Percentiles rank a stretch among this genome's conserved stretches.
Conservation (phyloP, 2,113 vertebrate genomes). For the Datnioides undecimradiatus region DNA sequence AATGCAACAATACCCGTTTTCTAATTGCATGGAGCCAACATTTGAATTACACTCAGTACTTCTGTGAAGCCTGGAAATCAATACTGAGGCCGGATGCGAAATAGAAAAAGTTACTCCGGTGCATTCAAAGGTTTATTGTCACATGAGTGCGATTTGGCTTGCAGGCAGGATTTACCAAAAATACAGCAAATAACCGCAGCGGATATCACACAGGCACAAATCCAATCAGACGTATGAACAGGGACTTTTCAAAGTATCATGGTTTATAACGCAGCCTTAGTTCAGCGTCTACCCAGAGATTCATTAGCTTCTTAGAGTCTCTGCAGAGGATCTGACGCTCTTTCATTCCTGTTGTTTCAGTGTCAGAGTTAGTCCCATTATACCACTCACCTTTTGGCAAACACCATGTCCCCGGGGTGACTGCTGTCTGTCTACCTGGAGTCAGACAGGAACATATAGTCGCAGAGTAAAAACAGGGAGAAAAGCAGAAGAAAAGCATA, state of each 20-base stretch:
- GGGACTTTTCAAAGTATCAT: background rate
- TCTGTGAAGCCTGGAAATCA: slow-evolving; percentile 6
- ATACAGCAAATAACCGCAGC: slow-evolving; percentile 2
- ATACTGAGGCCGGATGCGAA: background rate
- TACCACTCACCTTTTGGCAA: slow-evolving; percentile 21
- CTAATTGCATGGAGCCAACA: background rate
- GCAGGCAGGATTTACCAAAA: background rate
- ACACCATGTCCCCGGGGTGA: slow-evolving; percentile 13
- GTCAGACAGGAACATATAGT: background rate
- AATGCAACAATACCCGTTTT: background rate
- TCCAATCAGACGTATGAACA: background rate
- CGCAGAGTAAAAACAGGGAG: background rate
- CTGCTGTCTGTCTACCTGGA: background rate
- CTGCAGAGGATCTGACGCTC: slow-evolving; percentile 14
- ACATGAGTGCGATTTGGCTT: slow-evolving; percentile 33
- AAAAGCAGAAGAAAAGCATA: background rate
- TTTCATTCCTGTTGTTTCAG: slow-evolving; percentile 8
- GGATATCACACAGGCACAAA: background rate
- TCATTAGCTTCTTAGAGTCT: slow-evolving; percentile 25
- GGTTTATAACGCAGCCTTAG: background rate
- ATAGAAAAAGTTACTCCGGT: background rate
- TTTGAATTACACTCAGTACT: background rate
- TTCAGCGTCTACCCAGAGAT: slow-evolving; percentile 1
- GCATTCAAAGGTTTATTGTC: slow-evolving; percentile 6
- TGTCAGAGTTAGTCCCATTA: slow-evolving; percentile 20